These are phyloP conservation scores for Gryon sp. DNA, from an alignment of 1,140 invertebrate species.

Conservation along the genomic window DNA sequence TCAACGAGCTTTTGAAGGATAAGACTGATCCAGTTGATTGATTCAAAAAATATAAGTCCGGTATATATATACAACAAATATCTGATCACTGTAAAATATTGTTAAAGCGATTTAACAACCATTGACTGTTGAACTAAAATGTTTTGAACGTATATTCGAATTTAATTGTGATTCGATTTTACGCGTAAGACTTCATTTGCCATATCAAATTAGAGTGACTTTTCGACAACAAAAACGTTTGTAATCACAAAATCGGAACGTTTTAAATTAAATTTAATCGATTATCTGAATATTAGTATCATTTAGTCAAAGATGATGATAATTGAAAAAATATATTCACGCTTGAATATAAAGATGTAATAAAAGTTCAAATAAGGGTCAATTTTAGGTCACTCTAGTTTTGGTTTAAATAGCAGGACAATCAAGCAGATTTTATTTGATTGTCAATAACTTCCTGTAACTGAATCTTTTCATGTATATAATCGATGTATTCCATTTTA, in stretches of 20 bases:
- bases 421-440: slow-evolving; percentile 7
- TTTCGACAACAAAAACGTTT: background rate
- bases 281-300: too few relatives aligned
- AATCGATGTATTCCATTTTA: slow-evolving; percentile 36
- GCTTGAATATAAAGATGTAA: too few relatives aligned
- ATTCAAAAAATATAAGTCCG: slow-evolving; percentile 12
- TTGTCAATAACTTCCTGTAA: slow-evolving; percentile 22
- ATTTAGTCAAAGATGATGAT: too few relatives aligned
- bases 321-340: too few relatives aligned
- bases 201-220: slow-evolving; percentile 34
- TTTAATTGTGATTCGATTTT: background rate
- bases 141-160: slow-evolving; percentile 16
- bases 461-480: slow-evolving; percentile 40
- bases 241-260: too few relatives aligned
- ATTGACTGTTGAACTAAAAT: slow-evolving; percentile 6
- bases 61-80: background rate
- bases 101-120: slow-evolving; percentile 8
- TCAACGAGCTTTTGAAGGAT: slow-evolving; percentile 45
- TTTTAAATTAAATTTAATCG: too few relatives aligned
- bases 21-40: slow-evolving; percentile 61
- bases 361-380: too few relatives aligned
- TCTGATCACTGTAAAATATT: slow-evolving; percentile 23
- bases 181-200: slow-evolving; percentile 5
- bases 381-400: slow-evolving; percentile 36
- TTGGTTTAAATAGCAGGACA: slow-evolving; percentile 6